Evolutionary conservation across 2,113 vertebrate species (phyloP).

Genomic region (Turnix velox): DNA sequence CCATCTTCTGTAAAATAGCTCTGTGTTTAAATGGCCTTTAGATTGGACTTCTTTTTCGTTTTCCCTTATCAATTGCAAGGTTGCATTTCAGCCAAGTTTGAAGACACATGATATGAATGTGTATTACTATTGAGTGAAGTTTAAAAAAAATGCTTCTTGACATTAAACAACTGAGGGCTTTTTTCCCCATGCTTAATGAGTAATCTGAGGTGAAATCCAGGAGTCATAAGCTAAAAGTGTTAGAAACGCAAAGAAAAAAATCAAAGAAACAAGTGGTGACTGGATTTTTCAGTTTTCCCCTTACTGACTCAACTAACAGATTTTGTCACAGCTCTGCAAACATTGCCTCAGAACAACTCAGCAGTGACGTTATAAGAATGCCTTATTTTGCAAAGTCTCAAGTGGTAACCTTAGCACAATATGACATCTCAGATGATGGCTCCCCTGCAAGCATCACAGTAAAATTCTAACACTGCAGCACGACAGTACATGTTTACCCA

Average conservation of each 20-base stretch:
- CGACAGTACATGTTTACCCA: not conserved
- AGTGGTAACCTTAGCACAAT: not conserved
- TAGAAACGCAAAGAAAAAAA: not conserved
- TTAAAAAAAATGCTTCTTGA: not conserved
- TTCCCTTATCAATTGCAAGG: not conserved
- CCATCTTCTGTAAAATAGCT: slow-evolving; percentile 40
- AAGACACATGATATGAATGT: not conserved
- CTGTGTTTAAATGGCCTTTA: slow-evolving; percentile 39
- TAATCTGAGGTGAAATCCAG: not conserved
- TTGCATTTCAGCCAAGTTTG: slow-evolving; percentile 4
- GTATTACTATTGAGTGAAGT: not conserved
- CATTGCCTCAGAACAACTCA: not conserved
- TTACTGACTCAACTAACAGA: not conserved
- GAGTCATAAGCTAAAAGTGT: not conserved
- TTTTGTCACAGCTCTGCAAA: not conserved
- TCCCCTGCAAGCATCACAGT: not conserved
- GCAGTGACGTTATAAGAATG: not conserved
- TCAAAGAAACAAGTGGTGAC: not conserved
- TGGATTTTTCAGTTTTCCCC: not conserved
- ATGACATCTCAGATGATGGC: not conserved
- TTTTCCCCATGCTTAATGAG: not conserved
- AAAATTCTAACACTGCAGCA: not conserved
- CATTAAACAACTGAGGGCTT: slow-evolving; percentile 12
- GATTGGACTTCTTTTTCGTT: not conserved
- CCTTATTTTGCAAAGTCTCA: not conserved